Evolutionary conservation across 2,113 vertebrate species (phyloP).

Genomic region (Anoura caudifer): DNA sequence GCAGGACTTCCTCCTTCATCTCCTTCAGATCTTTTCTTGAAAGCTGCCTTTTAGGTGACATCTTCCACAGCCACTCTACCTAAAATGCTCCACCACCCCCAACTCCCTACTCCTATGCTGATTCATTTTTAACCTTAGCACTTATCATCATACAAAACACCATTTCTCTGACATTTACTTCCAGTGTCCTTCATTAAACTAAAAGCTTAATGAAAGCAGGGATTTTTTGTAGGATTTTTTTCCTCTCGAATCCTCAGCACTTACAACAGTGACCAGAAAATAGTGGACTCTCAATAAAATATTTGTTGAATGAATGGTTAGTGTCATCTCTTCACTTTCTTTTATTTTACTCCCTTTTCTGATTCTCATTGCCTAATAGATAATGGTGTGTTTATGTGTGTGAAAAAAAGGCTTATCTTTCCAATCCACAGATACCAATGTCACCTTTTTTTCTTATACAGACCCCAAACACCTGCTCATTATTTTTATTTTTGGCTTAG

Average conservation of each 20-base stretch:
- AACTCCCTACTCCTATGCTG: background rate
- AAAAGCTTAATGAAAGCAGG: background rate
- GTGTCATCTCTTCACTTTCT: background rate
- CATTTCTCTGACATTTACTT: background rate
- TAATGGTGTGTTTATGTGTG: background rate
- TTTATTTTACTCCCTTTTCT: background rate
- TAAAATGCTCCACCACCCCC: background rate
- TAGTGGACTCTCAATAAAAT: background rate
- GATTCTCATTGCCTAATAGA: background rate
- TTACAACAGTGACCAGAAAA: background rate
- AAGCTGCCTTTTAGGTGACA: background rate
- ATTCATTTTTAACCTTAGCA: background rate
- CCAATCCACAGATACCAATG: background rate
- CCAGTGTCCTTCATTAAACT: background rate
- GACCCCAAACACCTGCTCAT: background rate
- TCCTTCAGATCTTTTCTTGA: slow-evolving; percentile 8
- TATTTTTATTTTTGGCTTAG: slow-evolving; percentile 11
- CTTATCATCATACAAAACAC: background rate
- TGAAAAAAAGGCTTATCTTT: background rate
- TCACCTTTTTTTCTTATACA: background rate
- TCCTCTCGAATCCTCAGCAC: background rate
- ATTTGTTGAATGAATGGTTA: background rate
- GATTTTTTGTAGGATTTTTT: background rate
- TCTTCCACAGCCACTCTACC: background rate
- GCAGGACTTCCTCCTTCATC: background rate